Conservation (phyloP, 2,888 invertebrate genomes). For the Hydraecia micacea region DNA sequence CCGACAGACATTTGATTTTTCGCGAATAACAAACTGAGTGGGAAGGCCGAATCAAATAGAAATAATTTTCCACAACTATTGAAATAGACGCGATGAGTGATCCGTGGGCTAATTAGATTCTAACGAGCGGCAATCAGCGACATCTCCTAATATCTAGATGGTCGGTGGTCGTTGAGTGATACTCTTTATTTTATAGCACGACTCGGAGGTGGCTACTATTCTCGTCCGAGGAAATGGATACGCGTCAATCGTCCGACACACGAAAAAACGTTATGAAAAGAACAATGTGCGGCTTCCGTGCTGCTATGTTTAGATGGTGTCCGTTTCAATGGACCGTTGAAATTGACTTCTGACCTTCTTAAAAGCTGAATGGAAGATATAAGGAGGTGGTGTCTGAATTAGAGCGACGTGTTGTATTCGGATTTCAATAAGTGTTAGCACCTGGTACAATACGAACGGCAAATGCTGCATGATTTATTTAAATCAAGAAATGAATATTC, state of each 20-base stretch:
- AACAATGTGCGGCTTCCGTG: slow-evolving; percentile 84
- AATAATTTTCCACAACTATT: slow-evolving; percentile 81
- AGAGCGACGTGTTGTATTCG: neutral
- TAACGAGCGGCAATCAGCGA: slow-evolving; percentile 88
- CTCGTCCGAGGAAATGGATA: slow-evolving; percentile 88
- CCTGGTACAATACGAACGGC: no score
- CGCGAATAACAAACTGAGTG: slow-evolving; percentile 70
- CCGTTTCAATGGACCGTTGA: slow-evolving; percentile 73
- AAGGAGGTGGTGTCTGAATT: slow-evolving; percentile 18
- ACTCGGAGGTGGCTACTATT: slow-evolving; percentile 80
- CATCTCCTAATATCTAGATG: slow-evolving; percentile 85
- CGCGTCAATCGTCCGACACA: slow-evolving; percentile 84
- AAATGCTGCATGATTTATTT: slow-evolving; percentile 21
- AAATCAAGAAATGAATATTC: slow-evolving; percentile 21
- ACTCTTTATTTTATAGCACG: slow-evolving; percentile 88
- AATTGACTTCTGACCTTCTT: slow-evolving; percentile 68
- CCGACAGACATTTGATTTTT: slow-evolving; percentile 66
- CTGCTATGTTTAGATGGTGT: slow-evolving; percentile 82
- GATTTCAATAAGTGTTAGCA: slow-evolving; percentile 7
- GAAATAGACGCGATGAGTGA: slow-evolving; percentile 87
- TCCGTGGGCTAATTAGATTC: slow-evolving; percentile 88
- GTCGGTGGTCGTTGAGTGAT: slow-evolving; percentile 83
- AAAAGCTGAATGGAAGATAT: slow-evolving; percentile 43
- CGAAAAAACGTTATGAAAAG: slow-evolving; percentile 79
- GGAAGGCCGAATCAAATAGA: slow-evolving; percentile 74